Evolutionary conservation across 1,140 invertebrate genomes (phyloP).

Genomic region (Bilobella aurantiaca): DNA sequence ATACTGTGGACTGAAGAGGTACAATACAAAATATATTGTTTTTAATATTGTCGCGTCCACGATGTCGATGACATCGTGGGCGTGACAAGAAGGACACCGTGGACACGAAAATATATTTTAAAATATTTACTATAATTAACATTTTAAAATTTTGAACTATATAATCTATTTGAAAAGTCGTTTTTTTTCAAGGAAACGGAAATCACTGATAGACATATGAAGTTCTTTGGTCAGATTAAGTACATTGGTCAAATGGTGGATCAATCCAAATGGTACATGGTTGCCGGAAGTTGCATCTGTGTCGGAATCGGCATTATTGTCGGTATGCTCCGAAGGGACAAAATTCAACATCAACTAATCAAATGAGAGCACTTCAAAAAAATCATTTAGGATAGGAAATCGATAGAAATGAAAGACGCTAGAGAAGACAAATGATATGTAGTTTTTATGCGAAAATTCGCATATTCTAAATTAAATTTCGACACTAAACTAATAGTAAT

Average conservation of each 20-base stretch:
- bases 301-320: background rate
- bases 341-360: background rate
- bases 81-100: background rate
- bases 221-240: conserved; percentile 11
- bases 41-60: background rate
- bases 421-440: too few species aligned
- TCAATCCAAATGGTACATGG: conserved; percentile 15
- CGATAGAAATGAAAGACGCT: background rate
- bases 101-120: background rate
- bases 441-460: too few species aligned
- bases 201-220: conserved; percentile 16
- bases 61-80: background rate
- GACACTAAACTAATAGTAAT: too few species aligned
- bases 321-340: background rate
- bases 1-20: conserved; percentile 49
- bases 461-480: too few species aligned
- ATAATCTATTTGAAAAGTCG: too few species aligned
- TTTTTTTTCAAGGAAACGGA: conserved; percentile 10
- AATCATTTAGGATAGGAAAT: background rate
- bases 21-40: conserved; percentile 8
- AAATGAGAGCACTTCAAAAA: background rate
- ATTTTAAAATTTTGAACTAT: too few species aligned
- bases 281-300: conserved; percentile 5
- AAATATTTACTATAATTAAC: too few species aligned
- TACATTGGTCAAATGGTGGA: conserved; percentile 9